Evolutionary conservation across 1,140 invertebrate genomes (phyloP), one percentile per base, ranked within the genome.

Genomic region (Nomia melanderi): DNA sequence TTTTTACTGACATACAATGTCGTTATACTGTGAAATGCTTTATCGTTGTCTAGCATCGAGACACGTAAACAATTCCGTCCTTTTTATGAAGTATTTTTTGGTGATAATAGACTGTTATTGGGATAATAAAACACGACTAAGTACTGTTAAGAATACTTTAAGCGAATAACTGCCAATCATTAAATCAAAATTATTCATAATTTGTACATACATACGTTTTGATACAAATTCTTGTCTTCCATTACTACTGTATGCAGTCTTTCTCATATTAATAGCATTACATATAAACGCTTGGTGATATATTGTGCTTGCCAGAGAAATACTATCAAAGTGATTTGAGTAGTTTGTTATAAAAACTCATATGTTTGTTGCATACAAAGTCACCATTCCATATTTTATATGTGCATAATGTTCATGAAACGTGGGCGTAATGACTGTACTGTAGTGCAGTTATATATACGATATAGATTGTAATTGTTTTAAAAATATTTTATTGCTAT

Each of bases 381-480:
- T 83, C 47, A 39, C 69, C 8, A 29, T 39, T 71, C 17, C 27
- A 78, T 66, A 63, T 79, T 77, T 57, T 77, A 83, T 77, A 80
- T 73, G 60, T 57, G 63, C 41, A 62, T 63, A 25, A 72, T 59
- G 69, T 80, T 80, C 54, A 79, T 74, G 67, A 81, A 87, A 79
- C 73, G 74, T 87, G 59, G 85, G 50, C 81, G 80, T 79, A 85
- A 70, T 84, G 66, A 44, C 77, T 86, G 74, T 72, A 79, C 78
- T 88, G 83, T 74, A 87, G 69, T 84, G 81, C 83, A 86, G 86
- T 87, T 86, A 75, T 85, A 88, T 86, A 83, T 50, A 89, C 62
- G 72, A 86, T 79, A 88, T 79, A 85, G 83, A 90, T 87, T 89
- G 84, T 89, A 87, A 85, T 84, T 89, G 86, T 90, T 88, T 90